Conservation (phyloP, 2,797 vertebrate genomes). For the Chelonia mydas region DNA sequence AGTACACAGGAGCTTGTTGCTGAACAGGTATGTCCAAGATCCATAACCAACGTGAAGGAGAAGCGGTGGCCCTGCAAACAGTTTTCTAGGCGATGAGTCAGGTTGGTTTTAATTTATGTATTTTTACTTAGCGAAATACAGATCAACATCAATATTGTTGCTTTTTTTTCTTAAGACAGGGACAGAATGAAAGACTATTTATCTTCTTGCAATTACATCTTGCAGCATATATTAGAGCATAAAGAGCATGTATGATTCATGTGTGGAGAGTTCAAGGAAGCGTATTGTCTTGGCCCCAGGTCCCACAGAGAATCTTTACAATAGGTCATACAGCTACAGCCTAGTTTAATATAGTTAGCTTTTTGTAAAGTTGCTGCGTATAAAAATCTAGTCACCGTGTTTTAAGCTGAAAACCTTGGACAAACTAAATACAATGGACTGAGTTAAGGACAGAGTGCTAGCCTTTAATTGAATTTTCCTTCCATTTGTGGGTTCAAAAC, state of each 20-base stretch:
- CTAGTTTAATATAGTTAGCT: background rate
- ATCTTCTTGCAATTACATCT: background rate
- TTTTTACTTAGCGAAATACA: background rate
- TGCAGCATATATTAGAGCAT: background rate
- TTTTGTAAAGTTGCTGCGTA: background rate
- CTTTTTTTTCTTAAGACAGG: background rate
- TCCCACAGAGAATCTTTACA: background rate
- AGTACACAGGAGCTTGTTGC: background rate
- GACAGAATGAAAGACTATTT: background rate
- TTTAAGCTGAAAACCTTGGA: background rate
- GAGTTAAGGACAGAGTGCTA: background rate
- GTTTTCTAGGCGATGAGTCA: background rate
- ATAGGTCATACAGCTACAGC: background rate
- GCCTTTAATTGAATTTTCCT: background rate
- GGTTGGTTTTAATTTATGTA: background rate
- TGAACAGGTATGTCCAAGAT: background rate
- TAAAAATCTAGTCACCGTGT: background rate
- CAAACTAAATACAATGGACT: background rate
- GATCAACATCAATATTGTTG: background rate
- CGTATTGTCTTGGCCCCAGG: background rate
- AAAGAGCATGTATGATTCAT: background rate
- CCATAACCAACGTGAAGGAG: background rate
- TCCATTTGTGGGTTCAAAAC: background rate
- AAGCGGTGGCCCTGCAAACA: background rate
- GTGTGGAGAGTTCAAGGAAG: background rate